Evolutionary conservation across 2,113 vertebrate species (phyloP), one percentile per base, ranked within the genome.

Genomic region (Dasypus novemcinctus): DNA sequence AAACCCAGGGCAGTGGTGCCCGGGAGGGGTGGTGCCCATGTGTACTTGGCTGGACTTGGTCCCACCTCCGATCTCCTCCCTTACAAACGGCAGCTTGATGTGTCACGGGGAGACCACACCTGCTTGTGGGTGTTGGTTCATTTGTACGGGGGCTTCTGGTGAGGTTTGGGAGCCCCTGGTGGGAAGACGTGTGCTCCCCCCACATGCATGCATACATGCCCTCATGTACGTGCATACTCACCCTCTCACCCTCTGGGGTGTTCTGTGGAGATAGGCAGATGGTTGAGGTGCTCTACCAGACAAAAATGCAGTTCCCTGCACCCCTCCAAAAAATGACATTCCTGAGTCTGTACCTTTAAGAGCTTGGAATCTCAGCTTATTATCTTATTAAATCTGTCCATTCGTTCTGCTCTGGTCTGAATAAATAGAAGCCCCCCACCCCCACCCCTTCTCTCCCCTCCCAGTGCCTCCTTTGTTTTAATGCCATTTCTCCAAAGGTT

Each of bases 391-490:
- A 94, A 95, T 63, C 46, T 86, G 71, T 87, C 63, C 23, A 86
- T 97, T 97, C 96, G 95, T 97, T 97, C 93, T 97, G 68, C 94
- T 96, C 68, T 79, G 71, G 93, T 96, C 64, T 97, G 97, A 96
- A 89, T 95, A 97, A 97, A 92, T 68, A 92, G 38, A 95, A 96
- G 89, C 27, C 43, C 94, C 90, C 43, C 38, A 15, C 10, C 17
- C n/a, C 18, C 14, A n/a, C 10, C 71, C 38, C 59, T 33, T 29
- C 33, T 36, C 14, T 41, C 63, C 36, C 11, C n/a, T 86, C 63
- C 59, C 27, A 54, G 78, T 79, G 31, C 72, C 4, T 59, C 94
- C 74, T 97, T 95, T 92, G 74, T 94, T 85, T 96, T 95, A 96
- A 93, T 43, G 90, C 78, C 54, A 17, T 82, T 97, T 64, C 94